phyloP scores from a whole-genome alignment of 2,888 invertebrate species.

The Muschampia plurimacula region DNA sequence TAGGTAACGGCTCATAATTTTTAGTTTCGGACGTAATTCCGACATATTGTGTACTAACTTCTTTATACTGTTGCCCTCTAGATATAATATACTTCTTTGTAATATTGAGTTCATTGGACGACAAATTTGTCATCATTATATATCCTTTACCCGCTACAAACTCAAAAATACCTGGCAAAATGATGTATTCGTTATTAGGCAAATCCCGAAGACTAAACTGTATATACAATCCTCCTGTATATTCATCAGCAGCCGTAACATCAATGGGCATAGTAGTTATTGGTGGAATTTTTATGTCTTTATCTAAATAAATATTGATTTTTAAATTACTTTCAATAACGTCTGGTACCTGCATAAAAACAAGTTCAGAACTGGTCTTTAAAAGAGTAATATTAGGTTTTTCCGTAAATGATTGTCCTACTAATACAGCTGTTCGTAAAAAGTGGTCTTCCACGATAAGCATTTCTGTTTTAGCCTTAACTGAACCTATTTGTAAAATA shows the following conservation, averaged over 20 bases:
- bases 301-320: background rate
- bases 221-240: background rate
- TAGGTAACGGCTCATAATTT: background rate
- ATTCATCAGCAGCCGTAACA: background rate
- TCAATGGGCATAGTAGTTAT: background rate
- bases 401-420: background rate
- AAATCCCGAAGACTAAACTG: background rate
- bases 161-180: background rate
- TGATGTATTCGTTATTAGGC: background rate
- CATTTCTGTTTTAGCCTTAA: background rate
- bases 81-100: background rate
- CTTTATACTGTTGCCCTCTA: background rate
- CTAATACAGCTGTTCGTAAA: background rate
- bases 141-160: background rate
- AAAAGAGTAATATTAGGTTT: background rate
- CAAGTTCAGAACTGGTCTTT: background rate
- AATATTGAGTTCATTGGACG: background rate
- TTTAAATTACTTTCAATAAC: background rate
- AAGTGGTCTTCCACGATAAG: background rate
- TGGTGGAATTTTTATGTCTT: background rate
- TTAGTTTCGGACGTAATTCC: background rate
- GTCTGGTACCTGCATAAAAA: background rate
- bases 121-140: conserved; percentile 3
- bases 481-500: background rate
- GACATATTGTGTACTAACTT: background rate